phyloP scores from a whole-genome alignment of 2,888 invertebrate species.

The Linnaemya vulpina region DNA sequence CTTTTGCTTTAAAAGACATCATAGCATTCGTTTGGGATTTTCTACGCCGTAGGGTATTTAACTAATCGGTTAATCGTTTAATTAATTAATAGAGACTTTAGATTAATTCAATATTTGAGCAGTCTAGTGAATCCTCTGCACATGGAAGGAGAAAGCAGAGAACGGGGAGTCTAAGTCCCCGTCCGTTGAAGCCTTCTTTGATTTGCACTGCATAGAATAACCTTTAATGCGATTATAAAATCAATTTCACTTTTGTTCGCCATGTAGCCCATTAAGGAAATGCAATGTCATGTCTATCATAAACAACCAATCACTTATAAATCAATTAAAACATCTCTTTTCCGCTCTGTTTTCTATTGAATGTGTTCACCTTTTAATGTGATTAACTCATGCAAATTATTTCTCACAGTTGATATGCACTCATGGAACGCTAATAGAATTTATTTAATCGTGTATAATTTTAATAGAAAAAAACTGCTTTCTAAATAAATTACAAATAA shows the following conservation, averaged over 20 bases:
- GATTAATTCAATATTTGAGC: too few species aligned
- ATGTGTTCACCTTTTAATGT: not conserved
- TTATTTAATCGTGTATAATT: constrained; percentile 8
- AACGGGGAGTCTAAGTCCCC: too few species aligned
- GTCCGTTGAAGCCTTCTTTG: too few species aligned
- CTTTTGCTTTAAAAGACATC: too few species aligned
- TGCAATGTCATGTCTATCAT: not conserved
- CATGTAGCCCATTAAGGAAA: not conserved
- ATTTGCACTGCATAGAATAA: too few species aligned
- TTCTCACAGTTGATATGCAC: constrained; percentile 31
- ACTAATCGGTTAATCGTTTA: too few species aligned
- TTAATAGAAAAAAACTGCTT: constrained; percentile 7
- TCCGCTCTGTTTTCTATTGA: not conserved
- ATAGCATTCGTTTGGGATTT: too few species aligned
- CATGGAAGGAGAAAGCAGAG: too few species aligned
- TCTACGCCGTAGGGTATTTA: too few species aligned
- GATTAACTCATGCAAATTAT: constrained; percentile 33
- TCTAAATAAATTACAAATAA: constrained; percentile 14
- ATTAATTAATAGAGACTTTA: too few species aligned
- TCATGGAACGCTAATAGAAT: constrained; percentile 8
- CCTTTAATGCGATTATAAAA: not conserved
- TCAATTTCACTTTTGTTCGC: not conserved
- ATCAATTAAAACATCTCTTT: constrained; percentile 1
- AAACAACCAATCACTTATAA: not conserved
- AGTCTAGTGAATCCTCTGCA: too few species aligned